Conservation (phyloP, 2,888 invertebrate species). For the Chironomus riparius region DNA sequence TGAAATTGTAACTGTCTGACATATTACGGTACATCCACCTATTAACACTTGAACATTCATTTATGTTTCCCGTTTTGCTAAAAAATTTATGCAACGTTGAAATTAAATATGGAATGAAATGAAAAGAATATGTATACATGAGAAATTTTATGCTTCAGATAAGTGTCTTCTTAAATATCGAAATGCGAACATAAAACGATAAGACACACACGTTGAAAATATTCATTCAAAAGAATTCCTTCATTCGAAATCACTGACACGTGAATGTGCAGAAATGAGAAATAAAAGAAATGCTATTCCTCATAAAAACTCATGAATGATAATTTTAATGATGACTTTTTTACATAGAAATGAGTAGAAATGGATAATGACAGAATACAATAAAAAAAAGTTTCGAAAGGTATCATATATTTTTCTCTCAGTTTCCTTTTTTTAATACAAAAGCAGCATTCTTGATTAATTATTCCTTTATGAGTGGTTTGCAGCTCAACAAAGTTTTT, state of each 20-base stretch:
- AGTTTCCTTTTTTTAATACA: no score
- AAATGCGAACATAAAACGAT: not conserved
- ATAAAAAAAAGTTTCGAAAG: no score
- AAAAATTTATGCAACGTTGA: no score
- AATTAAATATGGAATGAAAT: not conserved
- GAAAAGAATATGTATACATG: not conserved
- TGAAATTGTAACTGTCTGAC: no score
- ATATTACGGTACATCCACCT: no score
- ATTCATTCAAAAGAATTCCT: not conserved
- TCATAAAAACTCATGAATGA: not conserved
- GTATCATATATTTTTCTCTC: no score
- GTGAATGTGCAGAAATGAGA: not conserved
- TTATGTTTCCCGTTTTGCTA: no score
- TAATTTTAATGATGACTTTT: slow-evolving; percentile 18
- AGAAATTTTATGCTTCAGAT: not conserved
- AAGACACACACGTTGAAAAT: not conserved
- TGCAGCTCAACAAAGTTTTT: no score
- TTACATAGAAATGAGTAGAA: not conserved
- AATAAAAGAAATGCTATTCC: not conserved
- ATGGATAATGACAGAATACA: no score
- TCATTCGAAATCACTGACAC: slow-evolving; percentile 14
- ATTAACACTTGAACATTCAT: no score
- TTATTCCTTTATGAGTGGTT: no score
- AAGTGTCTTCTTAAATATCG: not conserved
- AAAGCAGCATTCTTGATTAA: no score